Base-by-base conservation (phyloP, 2,797 vertebrate species). In the Lateolabrax maculatus region DNA sequence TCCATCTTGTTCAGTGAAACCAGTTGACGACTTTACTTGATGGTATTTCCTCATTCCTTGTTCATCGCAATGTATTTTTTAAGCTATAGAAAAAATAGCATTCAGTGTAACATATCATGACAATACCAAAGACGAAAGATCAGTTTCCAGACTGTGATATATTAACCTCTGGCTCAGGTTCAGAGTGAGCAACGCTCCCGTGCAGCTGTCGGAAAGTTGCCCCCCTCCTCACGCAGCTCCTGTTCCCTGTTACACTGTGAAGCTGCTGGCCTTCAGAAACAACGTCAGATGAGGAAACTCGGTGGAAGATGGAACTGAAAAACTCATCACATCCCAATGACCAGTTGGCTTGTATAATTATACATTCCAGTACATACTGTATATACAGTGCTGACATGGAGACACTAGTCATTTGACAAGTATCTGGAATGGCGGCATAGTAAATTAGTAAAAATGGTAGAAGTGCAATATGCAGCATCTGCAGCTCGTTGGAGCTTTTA, bases 121-220 rank as follows among this genome's bases (percentile, higher is more conserved):
- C 34, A 52, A 2, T 21, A 34, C 57, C 56, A 27, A 46, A 52
- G 36, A 76, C 6, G 31, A 34, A 34, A 53, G 63, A 72, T 19
- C 23, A 60, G 9, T 58, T 71, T 5, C 21, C 64, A 55, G 53
- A 13, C 21, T 12, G 60, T 29, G 57, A 63, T 79, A 63, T 77
- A 78, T 77, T 60, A 64, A 80, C 72, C 62, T 39, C 49, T 39
- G 71, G 71, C 55, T 34, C 34, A 77, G 51, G 52, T 68, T 79
- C 48, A 65, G 46, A 31, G 10, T 37, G 25, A 73, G 25, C n/a
- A 2, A 44, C 16, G 6, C 25, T 64, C 70, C 21, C 1, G 4
- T 41, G 69, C 78, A 88, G 87, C 82, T 89, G 81, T 87, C 21
- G 48, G 81, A 77, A 85, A 79, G 66, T 51, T n/a, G 48, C 48